A percentile compares a stretch with the other conserved stretches of the same genome.
Evolutionary conservation across 1,140 invertebrate species (phyloP).

Genomic region (Homalodisca vitripennis): DNA sequence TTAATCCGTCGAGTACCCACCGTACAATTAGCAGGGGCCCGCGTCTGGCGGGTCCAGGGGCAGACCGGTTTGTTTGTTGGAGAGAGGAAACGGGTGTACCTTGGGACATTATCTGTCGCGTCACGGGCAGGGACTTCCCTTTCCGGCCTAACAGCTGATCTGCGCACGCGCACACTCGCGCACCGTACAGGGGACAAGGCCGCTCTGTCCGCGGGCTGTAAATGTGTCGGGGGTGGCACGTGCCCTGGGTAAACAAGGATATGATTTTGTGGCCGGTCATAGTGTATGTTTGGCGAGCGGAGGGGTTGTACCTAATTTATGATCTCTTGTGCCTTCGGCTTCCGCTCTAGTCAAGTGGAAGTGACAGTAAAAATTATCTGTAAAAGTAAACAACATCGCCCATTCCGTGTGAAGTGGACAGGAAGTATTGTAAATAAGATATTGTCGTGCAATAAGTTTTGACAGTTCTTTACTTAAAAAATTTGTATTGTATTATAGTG

Average conservation of each 20-base stretch:
- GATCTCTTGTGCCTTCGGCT: background rate
- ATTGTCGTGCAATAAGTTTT: no score
- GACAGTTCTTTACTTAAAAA: no score
- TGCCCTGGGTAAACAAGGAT: background rate
- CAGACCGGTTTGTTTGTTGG: constrained; percentile 19
- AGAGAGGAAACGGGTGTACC: constrained; percentile 24
- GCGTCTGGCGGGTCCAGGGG: background rate
- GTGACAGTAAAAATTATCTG: no score
- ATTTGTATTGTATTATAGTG: no score
- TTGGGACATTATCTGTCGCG: constrained; percentile 26
- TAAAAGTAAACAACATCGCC: no score
- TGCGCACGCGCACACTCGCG: background rate
- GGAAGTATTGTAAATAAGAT: no score
- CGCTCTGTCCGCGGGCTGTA: background rate
- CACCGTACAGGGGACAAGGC: background rate
- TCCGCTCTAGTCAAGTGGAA: no score
- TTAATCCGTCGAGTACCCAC: no score
- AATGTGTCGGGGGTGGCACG: background rate
- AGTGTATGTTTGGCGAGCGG: no score
- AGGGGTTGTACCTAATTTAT: background rate
- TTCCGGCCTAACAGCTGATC: constrained; percentile 23
- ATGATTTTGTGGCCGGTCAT: no score
- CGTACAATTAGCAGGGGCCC: constrained; percentile 22
- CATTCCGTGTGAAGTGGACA: no score
- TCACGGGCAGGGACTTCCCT: constrained; percentile 21